A percentile compares a stretch with the other conserved stretches of the same genome.
Conservation (phyloP, 2,113 vertebrate species). For the Piprites chloris region DNA sequence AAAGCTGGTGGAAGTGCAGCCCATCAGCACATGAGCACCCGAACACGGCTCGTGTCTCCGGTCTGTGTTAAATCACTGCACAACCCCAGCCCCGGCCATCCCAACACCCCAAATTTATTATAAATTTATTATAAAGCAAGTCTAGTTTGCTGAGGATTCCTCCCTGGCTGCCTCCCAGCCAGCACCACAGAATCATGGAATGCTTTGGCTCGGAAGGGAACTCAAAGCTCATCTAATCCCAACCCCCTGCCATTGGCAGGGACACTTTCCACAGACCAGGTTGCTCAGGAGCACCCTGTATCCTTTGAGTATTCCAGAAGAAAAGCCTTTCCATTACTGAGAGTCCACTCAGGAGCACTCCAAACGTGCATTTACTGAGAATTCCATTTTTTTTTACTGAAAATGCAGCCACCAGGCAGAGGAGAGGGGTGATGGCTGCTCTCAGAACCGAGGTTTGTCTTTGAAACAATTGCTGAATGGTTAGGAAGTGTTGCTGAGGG, state of each 20-base stretch:
- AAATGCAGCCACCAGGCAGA: background rate
- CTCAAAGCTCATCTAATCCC: accelerated
- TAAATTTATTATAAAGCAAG: no score
- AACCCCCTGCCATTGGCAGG: background rate
- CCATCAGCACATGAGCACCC: background rate
- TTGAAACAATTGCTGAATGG: accelerated
- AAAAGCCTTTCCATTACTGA: background rate
- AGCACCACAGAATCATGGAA: background rate
- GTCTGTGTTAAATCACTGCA: background rate
- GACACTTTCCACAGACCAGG: background rate
- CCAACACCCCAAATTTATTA: background rate
- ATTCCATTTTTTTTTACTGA: background rate
- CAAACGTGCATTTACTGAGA: background rate
- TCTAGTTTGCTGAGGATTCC: background rate
- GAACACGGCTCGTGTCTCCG: background rate
- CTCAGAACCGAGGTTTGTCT: accelerated
- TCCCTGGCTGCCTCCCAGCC: accelerated
- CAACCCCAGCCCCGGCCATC: no score
- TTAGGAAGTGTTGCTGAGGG: background rate
- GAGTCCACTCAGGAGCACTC: background rate
- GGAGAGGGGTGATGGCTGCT: no score
- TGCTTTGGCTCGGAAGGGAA: background rate
- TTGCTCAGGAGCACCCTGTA: background rate
- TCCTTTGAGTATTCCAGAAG: background rate
- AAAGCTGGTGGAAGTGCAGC: background rate